phyloP scores from a whole-genome alignment of 2,888 invertebrate genomes.

The Silvanus unidentatus region DNA sequence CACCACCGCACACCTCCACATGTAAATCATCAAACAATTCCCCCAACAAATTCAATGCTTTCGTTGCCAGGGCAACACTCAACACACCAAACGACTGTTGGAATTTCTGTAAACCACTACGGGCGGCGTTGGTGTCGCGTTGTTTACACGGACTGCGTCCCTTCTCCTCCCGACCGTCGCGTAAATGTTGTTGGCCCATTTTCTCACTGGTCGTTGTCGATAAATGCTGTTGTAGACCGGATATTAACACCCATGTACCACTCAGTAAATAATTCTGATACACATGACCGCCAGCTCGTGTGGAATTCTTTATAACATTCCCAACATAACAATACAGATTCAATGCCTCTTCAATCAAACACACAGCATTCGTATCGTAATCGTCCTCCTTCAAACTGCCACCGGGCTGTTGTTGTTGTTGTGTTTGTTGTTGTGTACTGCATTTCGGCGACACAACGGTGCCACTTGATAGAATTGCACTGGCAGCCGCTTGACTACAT shows the following conservation, averaged over 20 bases:
- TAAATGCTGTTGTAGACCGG: conserved; percentile 79
- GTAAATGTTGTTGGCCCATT: conserved; percentile 34
- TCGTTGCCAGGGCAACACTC: conserved; percentile 82
- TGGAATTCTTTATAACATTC: conserved; percentile 73
- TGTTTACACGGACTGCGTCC: conserved; percentile 56
- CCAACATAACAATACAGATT: conserved; percentile 80
- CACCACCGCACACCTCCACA: conserved; percentile 57
- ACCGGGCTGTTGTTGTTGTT: conserved; percentile 24
- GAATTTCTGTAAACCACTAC: conserved; percentile 67
- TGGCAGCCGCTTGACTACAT: conserved; percentile 62
- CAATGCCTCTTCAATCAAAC: conserved; percentile 81
- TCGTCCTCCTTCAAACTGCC: conserved; percentile 59
- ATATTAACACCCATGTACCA: conserved; percentile 81
- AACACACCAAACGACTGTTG: conserved; percentile 86
- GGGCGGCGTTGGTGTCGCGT: conserved; percentile 51
- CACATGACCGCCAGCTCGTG: conserved; percentile 82
- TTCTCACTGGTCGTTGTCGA: conserved; percentile 48
- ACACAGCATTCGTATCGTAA: conserved; percentile 72
- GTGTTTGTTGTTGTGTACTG: conserved; percentile 38
- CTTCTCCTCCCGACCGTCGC: conserved; percentile 51
- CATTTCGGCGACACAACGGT: conserved; percentile 56
- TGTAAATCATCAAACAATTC: conserved; percentile 72
- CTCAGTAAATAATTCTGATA: conserved; percentile 86
- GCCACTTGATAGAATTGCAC: conserved; percentile 54
- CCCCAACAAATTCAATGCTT: conserved; percentile 71